Evolutionary conservation across 2,797 vertebrate species (phyloP).

Genomic region (Notoglanidium macrostoma): DNA sequence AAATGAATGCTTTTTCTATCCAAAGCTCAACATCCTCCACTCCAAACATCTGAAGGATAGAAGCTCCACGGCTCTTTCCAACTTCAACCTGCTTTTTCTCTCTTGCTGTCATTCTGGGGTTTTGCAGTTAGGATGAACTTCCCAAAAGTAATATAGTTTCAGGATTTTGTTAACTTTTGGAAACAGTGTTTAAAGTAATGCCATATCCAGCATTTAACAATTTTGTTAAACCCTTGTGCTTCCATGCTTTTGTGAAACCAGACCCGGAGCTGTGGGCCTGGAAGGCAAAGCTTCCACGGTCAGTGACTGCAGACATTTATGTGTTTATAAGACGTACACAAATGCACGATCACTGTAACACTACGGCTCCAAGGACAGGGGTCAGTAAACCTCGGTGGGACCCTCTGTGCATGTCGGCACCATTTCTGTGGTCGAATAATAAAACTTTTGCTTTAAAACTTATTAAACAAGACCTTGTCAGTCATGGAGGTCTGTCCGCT

Average conservation of each 20-base stretch:
- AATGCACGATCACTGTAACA: slow-evolving; percentile 3
- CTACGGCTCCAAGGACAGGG: background rate
- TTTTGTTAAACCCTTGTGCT: slow-evolving; percentile 9
- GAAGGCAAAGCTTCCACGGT: slow-evolving; percentile 19
- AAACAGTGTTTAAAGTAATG: slow-evolving; percentile 17
- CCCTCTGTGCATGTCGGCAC: background rate
- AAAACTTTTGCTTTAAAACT: background rate
- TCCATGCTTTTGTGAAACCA: slow-evolving; percentile 23
- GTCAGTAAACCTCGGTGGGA: slow-evolving; percentile 9
- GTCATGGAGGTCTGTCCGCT: background rate
- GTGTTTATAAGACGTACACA: slow-evolving; percentile 25
- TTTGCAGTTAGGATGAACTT: slow-evolving; percentile 19
- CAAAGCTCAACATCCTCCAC: background rate
- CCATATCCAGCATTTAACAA: slow-evolving; percentile 19
- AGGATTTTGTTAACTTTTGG: slow-evolving; percentile 23
- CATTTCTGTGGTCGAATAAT: background rate
- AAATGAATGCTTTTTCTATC: background rate
- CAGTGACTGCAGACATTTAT: slow-evolving; percentile 28
- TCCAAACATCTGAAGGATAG: slow-evolving; percentile 24
- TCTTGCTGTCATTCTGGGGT: slow-evolving; percentile 24
- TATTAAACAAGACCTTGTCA: background rate
- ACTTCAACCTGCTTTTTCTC: slow-evolving; percentile 15
- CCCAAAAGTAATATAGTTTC: slow-evolving; percentile 20
- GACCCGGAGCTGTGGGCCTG: slow-evolving; percentile 6
- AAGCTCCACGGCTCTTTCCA: background rate